Evolutionary conservation across 2,797 vertebrate genomes (phyloP).

Genomic region (Gymnocypris eckloni): DNA sequence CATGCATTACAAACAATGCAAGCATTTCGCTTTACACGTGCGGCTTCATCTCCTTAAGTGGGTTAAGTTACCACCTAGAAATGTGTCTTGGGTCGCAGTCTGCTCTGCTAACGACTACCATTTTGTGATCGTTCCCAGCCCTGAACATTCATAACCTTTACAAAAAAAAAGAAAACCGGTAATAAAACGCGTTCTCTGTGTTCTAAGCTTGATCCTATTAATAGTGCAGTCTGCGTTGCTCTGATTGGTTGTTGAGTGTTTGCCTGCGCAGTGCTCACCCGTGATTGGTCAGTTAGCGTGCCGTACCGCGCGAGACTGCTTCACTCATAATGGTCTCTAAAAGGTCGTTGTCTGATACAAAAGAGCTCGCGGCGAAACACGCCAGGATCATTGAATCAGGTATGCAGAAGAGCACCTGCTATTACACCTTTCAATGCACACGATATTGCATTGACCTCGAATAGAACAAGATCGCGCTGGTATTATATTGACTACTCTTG

Average conservation of each 20-base stretch:
- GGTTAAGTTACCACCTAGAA: background rate
- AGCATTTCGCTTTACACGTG: background rate
- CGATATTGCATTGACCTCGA: background rate
- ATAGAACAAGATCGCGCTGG: background rate
- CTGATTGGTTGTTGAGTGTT: constrained; percentile 12
- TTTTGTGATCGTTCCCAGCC: too few species aligned
- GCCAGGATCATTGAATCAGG: constrained; percentile 59
- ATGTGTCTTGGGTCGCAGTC: background rate
- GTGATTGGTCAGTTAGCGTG: constrained; percentile 39
- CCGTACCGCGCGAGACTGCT: background rate
- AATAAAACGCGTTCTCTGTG: background rate
- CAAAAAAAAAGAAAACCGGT: too few species aligned
- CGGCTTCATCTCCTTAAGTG: background rate
- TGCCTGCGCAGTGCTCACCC: background rate
- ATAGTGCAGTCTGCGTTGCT: background rate
- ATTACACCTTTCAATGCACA: background rate
- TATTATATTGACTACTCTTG: background rate
- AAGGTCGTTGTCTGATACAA: constrained; percentile 57
- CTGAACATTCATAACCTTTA: background rate
- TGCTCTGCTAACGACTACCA: background rate
- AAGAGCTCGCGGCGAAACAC: constrained; percentile 58
- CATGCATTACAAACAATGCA: too few species aligned
- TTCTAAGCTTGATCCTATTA: constrained; percentile 23
- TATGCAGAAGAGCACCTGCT: constrained; percentile 24
- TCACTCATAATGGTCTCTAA: constrained; percentile 54